phyloP scores from a whole-genome alignment of 2,797 vertebrate genomes.

The Acrocephalus scirpaceus region DNA sequence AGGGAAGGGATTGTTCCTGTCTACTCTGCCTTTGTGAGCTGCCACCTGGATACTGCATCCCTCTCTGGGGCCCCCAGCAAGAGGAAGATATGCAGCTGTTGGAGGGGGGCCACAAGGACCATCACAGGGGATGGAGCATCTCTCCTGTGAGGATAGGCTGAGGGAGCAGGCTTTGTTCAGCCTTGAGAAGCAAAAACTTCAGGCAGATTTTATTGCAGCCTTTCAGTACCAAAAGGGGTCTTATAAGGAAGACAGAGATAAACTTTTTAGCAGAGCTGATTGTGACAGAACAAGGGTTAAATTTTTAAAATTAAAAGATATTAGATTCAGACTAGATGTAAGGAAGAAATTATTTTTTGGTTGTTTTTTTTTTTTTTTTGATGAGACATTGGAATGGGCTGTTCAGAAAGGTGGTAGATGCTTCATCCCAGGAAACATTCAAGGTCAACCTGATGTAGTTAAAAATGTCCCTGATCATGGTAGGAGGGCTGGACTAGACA shows the following conservation, averaged over 20 bases:
- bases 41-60: neutral
- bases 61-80: neutral
- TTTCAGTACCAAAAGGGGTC: neutral
- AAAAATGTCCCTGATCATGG: neutral
- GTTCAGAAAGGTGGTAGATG: neutral
- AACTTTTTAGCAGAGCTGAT: neutral
- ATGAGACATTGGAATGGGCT: neutral
- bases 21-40: neutral
- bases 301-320: neutral
- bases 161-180: neutral
- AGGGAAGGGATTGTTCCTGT: neutral
- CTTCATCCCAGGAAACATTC: neutral
- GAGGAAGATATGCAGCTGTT: neutral
- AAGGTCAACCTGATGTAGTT: neutral
- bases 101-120: neutral
- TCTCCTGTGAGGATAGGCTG: neutral
- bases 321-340: neutral
- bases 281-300: neutral
- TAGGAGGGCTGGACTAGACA: neutral
- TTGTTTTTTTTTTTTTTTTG: no score
- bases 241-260: neutral
- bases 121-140: neutral
- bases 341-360: neutral
- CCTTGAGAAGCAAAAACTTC: neutral
- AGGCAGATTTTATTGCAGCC: accelerated